Base-by-base conservation (phyloP, 2,113 vertebrate genomes). In the Larimichthys crocea region DNA sequence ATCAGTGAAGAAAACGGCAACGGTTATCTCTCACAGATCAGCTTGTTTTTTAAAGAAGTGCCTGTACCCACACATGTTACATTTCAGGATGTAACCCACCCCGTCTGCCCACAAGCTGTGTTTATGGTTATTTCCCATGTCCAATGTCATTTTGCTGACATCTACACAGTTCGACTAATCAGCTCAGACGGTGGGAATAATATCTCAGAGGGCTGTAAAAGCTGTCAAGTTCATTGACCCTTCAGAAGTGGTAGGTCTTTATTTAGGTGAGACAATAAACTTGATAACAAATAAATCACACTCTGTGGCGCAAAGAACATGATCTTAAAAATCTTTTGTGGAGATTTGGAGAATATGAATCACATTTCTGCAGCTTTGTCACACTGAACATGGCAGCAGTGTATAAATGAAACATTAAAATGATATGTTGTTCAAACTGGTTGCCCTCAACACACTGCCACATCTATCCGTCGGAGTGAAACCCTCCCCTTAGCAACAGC, bases 401-500 rank as follows among this genome's bases (percentile, higher is more conserved):
- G 29, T 17, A 44, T 59, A 44, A 46, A 50, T 60, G 20, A 74
- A 50, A 65, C 49, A 52, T 80, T 82, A 76, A 12, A 53, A 55
- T 82, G 74, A 69, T 74, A 53, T 14, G 69, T 80, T 76, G 61
- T 35, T 75, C 22, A 24, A 52, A 76, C 42, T 52, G 44, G 22
- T 60, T 68, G 20, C 62, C 67, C 56, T 19, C 44, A 26, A 26
- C 60, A 42, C 48, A 60, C 67, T 74, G 79, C 62, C 78, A 70
- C n/a, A 70, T 76, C 74, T 40, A 76, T 77, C 79, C 76, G 84
- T 80, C 49, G 70, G 46, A 60, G 79, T 42, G 42, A 70, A 88
- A 77, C 82, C 69, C 84, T 88, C 79, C 87, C 92, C 94, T 83
- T 95, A 91, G 93, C 91, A 95, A 95, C 94, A 91, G 90, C 82